phyloP scores from a whole-genome alignment of 2,113 vertebrate genomes.

The Deroptyus accipitrinus region DNA sequence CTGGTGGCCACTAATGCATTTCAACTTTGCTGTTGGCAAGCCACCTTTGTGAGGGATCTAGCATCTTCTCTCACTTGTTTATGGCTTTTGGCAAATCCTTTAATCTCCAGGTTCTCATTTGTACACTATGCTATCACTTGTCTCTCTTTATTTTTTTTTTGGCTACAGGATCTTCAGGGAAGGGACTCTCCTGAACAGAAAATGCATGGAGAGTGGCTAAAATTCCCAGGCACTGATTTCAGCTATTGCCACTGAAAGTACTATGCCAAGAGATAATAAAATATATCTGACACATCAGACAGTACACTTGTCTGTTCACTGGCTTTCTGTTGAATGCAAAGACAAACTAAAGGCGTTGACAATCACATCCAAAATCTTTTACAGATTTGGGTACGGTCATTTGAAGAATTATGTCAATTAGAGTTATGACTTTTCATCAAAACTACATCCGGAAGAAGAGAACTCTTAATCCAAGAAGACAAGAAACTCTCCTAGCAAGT shows the following conservation, averaged over 20 bases:
- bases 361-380: background rate
- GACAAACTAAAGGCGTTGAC: background rate
- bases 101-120: background rate
- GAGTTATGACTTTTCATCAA: background rate
- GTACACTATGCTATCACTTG: background rate
- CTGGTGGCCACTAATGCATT: background rate
- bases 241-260: background rate
- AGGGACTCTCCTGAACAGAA: background rate
- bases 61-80: background rate
- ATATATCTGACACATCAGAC: background rate
- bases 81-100: background rate
- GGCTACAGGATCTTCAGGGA: background rate
- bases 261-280: background rate
- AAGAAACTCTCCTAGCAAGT: background rate
- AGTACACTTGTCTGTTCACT: background rate
- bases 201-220: background rate
- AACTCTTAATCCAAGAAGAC: background rate
- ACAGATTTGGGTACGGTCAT: background rate
- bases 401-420: background rate
- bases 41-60: background rate
- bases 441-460: background rate
- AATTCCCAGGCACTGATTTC: background rate
- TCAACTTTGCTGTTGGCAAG: background rate
- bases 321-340: background rate
- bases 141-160: background rate